Conservation (phyloP, 92 coral and sea anemone genomes). For the Porites lobata region DNA sequence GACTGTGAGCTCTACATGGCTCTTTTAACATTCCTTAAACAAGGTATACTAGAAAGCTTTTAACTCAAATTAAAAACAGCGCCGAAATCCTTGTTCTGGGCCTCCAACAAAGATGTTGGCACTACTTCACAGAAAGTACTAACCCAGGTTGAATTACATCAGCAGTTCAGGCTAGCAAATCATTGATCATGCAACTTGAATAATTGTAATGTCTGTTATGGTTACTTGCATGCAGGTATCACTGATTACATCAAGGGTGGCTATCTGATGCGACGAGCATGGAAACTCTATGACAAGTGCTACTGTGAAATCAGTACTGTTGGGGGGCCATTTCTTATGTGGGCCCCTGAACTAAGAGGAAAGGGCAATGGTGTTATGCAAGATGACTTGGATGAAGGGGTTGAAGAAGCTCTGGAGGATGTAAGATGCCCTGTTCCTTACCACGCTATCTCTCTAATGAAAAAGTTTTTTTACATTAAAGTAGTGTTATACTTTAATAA, state of each 20-base stretch:
- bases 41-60: conserved; percentile 59
- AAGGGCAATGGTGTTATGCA: conserved; percentile 73
- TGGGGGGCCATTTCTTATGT: conserved; percentile 91
- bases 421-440: conserved; percentile 39
- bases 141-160: no score
- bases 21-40: conserved; percentile 91
- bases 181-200: not conserved
- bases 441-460: not conserved
- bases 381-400: conserved; percentile 69
- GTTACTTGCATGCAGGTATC: conserved; percentile 66
- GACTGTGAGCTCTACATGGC: conserved; percentile 98
- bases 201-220: not conserved
- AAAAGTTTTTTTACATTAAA: not conserved
- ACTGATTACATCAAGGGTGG: conserved; percentile 98
- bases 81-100: no score
- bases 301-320: conserved; percentile 84
- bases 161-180: not conserved
- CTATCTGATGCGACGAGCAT: conserved; percentile 93
- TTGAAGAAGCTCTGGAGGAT: conserved; percentile 65
- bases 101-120: no score
- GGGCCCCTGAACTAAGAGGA: conserved; percentile 83
- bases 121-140: no score
- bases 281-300: conserved; percentile 95
- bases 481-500: no score
- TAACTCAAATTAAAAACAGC: no score